Evolutionary conservation across 2,797 vertebrate genomes (phyloP), one percentile per base, ranked within the genome.

Genomic region (Paguma larvata): DNA sequence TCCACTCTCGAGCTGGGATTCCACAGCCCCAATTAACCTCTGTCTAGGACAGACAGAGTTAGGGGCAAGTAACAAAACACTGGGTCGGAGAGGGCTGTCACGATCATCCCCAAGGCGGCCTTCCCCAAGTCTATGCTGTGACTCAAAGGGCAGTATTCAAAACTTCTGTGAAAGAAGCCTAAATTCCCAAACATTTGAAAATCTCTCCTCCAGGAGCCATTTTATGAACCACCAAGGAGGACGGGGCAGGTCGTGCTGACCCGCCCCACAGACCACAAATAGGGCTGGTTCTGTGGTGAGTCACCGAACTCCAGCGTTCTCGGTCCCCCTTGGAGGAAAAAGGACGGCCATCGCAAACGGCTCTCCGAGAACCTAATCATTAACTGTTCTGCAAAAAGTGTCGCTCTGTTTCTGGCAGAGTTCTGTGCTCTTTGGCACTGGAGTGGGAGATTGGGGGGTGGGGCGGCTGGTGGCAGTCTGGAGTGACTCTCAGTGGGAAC

Each of bases 401-500:
- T 88, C 48, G 0, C 91, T 75, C 51, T 62, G 83, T 38, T 73
- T 51, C 86, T 87, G 92, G 84, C 68, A 23, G 44, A 10, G 51
- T 18, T 56, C 70, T 48, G 72, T 51, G 48, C 75, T 91, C 79
- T 78, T 73, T 93, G 89, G 91, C 93, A 11, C 0, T 32, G 78
- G 93, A 67, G 30, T 21, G 79, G 51, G 59, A 78, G 92, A 46
- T 56, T 48, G 12, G 70, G 1, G 13, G 67, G 38, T 3, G 91
- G 78, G 34, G 48, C 38, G 90, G 46, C 38, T 44, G 95, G 90
- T 83, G 85, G 94, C 95, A 70, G 88, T 65, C 92, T 83, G 48
- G 84, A 97, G 89, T 30, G 85, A 85, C 79, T 97, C 79, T 96
- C 89, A 97, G 95, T 97, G 97, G 97, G 97, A 97, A 98, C 96